phyloP scores from a whole-genome alignment of 2,888 invertebrate genomes.

The Pseudococcus longispinus region DNA sequence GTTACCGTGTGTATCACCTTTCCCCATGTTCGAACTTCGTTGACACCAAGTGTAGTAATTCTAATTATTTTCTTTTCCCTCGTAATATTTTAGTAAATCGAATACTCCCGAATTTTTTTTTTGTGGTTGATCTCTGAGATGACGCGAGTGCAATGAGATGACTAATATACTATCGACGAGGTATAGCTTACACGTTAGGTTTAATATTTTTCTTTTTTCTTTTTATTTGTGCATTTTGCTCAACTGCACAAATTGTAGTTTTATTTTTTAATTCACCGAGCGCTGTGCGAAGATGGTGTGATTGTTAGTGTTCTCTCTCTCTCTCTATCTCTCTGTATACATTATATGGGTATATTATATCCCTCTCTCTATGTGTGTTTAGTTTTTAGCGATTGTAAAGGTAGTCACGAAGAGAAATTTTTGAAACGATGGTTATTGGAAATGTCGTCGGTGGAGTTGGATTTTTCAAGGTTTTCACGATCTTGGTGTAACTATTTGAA shows the following conservation, averaged over 20 bases:
- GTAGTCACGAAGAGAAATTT: neutral
- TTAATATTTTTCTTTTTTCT: neutral
- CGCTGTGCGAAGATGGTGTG: slow-evolving; percentile 30
- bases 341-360: neutral
- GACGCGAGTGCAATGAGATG: slow-evolving; percentile 15
- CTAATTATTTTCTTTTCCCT: neutral
- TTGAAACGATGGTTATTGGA: too few species aligned
- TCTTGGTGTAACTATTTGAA: too few species aligned
- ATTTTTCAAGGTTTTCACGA: too few species aligned
- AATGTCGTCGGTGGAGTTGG: neutral
- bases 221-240: neutral
- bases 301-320: slow-evolving; percentile 18
- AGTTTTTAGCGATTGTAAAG: neutral
- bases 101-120: slow-evolving; percentile 15
- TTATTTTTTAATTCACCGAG: neutral
- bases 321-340: neutral
- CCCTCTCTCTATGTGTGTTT: neutral
- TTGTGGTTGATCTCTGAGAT: slow-evolving; percentile 23
- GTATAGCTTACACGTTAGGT: neutral
- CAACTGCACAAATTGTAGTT: slow-evolving; percentile 28
- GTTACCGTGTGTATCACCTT: neutral
- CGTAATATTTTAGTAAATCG: neutral
- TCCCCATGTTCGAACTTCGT: neutral
- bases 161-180: neutral
- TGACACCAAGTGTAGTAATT: slow-evolving; percentile 14